Base-by-base conservation (phyloP, 2,797 vertebrate species). In the Streptopelia turtur region DNA sequence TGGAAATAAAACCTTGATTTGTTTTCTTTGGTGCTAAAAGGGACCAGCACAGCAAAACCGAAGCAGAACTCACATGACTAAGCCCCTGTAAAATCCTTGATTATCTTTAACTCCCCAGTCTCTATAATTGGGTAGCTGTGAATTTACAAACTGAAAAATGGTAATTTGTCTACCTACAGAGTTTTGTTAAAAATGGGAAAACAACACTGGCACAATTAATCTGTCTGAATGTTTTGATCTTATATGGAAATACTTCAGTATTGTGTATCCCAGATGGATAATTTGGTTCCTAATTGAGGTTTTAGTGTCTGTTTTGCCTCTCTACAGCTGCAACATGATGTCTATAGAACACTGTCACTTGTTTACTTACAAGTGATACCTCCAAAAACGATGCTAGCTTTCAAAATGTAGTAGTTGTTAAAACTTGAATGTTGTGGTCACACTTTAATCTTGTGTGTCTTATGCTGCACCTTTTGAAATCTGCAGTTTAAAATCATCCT, bases 1-100 rank as follows among this genome's bases (percentile, higher is more conserved):
- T 90, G 72, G 89, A 93, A 96, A 93, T 97, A 95, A 98, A 96
- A 89, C 81, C 78, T 91, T 82, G 75, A 74, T 97, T 95, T 88
- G 61, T 94, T 97, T 95, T 94, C 93, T 39, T 0, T 83, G 66
- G 15, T 71, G 57, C 82, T 89, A 64, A 41, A 94, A 96, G 81
- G 71, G 75, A 33, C 77, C 56, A 91, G 39, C 88, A 50, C 11
- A 74, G 84, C 68, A 95, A 89, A 96, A 87, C 64, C 79, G 70
- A 90, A 91, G 52, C 30, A 77, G 39, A 70, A 24, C 28, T 68
- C 77, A 59, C 28, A 11, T 45, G 92, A 68, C 79, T 81, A 21
- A 92, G 43, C 24, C 82, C 71, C n/a, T 83, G 20, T 86, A 74
- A 93, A 85, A 82, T 77, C n/a, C 39, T 75, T 90, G 30, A 64